Conservation (phyloP, 2,888 invertebrate genomes). For the Sceliomorpha sp. region DNA sequence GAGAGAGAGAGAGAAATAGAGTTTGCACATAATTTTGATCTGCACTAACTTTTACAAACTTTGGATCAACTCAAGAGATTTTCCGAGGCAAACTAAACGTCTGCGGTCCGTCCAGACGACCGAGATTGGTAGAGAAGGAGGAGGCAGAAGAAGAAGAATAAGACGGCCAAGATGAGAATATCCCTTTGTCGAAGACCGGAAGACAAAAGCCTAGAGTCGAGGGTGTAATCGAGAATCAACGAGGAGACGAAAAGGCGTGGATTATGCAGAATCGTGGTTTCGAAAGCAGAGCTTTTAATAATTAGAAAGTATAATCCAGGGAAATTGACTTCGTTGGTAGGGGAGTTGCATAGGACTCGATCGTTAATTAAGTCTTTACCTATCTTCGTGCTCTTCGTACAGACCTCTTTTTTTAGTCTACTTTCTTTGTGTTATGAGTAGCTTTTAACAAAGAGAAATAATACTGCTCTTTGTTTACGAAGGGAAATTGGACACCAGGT, state of each 20-base stretch:
- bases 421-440: neutral
- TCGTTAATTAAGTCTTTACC: slow-evolving; percentile 31
- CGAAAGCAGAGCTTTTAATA: slow-evolving; percentile 43
- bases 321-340: slow-evolving; percentile 40
- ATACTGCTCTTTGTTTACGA: too few species aligned
- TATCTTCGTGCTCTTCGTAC: slow-evolving; percentile 5
- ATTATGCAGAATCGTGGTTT: slow-evolving; percentile 46
- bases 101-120: slow-evolving; percentile 26
- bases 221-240: slow-evolving; percentile 45
- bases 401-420: too few species aligned
- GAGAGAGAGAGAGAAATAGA: too few species aligned
- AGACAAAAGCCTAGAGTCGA: slow-evolving; percentile 39
- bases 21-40: slow-evolving; percentile 25
- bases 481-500: too few species aligned
- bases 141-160: slow-evolving; percentile 32
- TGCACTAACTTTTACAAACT: slow-evolving; percentile 37
- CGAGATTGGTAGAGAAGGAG: slow-evolving; percentile 29
- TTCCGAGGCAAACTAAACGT: slow-evolving; percentile 17
- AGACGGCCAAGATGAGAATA: slow-evolving; percentile 34
- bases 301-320: slow-evolving; percentile 48
- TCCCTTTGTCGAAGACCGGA: slow-evolving; percentile 37
- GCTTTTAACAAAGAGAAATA: too few species aligned
- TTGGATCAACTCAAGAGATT: slow-evolving; percentile 42
- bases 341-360: slow-evolving; percentile 14
- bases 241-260: slow-evolving; percentile 42